phyloP scores from a whole-genome alignment of 2,797 vertebrate species.

The Spea hammondii region DNA sequence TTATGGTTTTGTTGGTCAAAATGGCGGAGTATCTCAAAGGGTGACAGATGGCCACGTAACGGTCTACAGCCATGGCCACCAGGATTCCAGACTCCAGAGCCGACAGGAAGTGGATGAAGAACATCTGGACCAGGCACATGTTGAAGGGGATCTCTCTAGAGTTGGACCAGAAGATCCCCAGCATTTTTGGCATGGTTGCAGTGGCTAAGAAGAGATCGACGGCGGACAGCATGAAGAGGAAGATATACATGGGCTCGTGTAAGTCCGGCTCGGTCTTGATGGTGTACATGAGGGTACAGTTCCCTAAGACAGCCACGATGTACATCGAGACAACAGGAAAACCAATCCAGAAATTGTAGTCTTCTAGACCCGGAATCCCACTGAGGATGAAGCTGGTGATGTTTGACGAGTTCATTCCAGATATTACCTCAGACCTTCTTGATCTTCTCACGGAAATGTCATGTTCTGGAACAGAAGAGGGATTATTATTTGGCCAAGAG shows the following conservation, averaged over 20 bases:
- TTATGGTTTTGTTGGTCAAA: slow-evolving; percentile 20
- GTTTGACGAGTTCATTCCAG: background rate
- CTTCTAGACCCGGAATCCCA: slow-evolving; percentile 54
- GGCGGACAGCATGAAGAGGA: slow-evolving; percentile 38
- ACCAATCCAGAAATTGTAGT: slow-evolving; percentile 54
- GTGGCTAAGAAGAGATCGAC: slow-evolving; percentile 51
- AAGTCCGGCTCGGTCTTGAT: slow-evolving; percentile 36
- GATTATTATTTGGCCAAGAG: no score
- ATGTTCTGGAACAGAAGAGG: slow-evolving; percentile 10
- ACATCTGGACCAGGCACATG: slow-evolving; percentile 75
- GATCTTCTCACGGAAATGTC: background rate
- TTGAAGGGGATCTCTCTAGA: slow-evolving; percentile 63
- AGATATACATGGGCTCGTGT: slow-evolving; percentile 47
- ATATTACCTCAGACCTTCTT: background rate
- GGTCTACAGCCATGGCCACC: slow-evolving; percentile 75
- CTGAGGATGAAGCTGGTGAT: slow-evolving; percentile 39
- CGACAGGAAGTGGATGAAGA: slow-evolving; percentile 74
- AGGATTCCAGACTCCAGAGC: slow-evolving; percentile 75
- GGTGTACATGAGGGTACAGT: slow-evolving; percentile 49
- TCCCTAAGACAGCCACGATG: slow-evolving; percentile 56
- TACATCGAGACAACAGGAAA: slow-evolving; percentile 57
- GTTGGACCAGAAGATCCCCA: slow-evolving; percentile 33
- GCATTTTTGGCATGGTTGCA: slow-evolving; percentile 33
- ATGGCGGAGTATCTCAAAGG: slow-evolving; percentile 52
- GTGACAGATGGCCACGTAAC: slow-evolving; percentile 65